Base-by-base conservation (phyloP, 2,113 vertebrate genomes). In the Dipodomys merriami region DNA sequence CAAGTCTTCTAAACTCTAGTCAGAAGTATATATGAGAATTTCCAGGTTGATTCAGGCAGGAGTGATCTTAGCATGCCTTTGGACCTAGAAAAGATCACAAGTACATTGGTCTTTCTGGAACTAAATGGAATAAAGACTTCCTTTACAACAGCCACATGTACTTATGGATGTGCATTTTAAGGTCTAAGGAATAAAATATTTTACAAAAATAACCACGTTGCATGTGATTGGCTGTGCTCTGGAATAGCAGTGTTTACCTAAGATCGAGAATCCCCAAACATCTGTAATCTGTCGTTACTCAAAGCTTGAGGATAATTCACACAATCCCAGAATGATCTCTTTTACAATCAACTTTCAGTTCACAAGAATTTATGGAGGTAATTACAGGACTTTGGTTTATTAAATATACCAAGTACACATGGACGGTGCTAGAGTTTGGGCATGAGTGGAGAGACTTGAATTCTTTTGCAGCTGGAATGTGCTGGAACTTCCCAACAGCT, bases 391-490 rank as follows among this genome's bases (percentile, higher is more conserved):
- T 92, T 93, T 91, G 44, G 87, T 93, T 90, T 95, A 96, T 97
- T 97, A 95, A 92, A 89, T 80, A 90, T 88, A 92, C 96, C 94
- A 92, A 96, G 87, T 73, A 85, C 49, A 33, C 53, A 86, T 77
- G 20, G 88, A 95, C 88, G 73, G 91, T 80, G 6, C 77, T 90
- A 76, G 82, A 88, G 57, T 92, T 93, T 90, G 90, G 76, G 87
- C 27, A 4, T 33, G 82, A 95, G 88, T 91, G 15, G 79, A 94
- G 83, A 68, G 79, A 96, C 91, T 91, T 86, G 12, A 67, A 97
- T 97, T 96, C 92, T 93, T 95, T 77, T 22, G n/a, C 91, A 90
- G 81, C 80, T 92, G 97, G 97, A 96, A 97, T 97, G 96, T 91
- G 83, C 93, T 71, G 91, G 65, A 88, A 90, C 88, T 97, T 97